These are phyloP conservation scores for Pitangus sulphuratus DNA, from an alignment of 2,797 vertebrate genomes.

Conservation along the genomic window DNA sequence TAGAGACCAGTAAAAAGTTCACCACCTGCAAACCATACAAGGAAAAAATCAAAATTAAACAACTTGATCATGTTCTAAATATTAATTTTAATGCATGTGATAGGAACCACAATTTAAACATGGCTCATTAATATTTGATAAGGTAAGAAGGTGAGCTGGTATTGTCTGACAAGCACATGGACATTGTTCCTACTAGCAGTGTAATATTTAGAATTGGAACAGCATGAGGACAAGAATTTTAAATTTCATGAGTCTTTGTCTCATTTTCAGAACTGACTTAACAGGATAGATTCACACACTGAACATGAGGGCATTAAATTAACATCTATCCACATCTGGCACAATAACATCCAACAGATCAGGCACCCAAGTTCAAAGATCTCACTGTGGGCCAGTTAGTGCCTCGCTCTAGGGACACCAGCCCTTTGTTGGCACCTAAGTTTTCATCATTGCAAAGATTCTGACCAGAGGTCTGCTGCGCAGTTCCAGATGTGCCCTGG, in stretches of 20 bases:
- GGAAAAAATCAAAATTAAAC: background rate
- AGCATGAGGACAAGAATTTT: background rate
- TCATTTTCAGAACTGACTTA: background rate
- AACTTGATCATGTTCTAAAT: background rate
- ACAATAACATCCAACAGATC: background rate
- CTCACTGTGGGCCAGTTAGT: background rate
- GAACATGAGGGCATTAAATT: background rate
- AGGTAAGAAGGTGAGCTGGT: background rate
- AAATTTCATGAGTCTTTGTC: background rate
- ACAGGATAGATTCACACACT: background rate
- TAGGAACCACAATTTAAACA: background rate
- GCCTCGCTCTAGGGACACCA: background rate
- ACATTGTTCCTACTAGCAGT: background rate
- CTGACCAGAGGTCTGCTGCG: background rate
- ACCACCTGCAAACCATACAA: slow-evolving; percentile 75
- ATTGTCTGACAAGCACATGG: background rate
- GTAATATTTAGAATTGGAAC: background rate
- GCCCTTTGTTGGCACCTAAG: background rate
- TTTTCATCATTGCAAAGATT: background rate
- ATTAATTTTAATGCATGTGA: background rate
- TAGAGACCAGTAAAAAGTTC: slow-evolving; percentile 92
- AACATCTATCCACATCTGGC: background rate
- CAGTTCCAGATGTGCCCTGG: background rate
- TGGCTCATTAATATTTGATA: background rate
- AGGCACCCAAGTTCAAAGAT: background rate